Conservation (phyloP, 2,113 vertebrate genomes). For the Paradoxurus hermaphroditus region DNA sequence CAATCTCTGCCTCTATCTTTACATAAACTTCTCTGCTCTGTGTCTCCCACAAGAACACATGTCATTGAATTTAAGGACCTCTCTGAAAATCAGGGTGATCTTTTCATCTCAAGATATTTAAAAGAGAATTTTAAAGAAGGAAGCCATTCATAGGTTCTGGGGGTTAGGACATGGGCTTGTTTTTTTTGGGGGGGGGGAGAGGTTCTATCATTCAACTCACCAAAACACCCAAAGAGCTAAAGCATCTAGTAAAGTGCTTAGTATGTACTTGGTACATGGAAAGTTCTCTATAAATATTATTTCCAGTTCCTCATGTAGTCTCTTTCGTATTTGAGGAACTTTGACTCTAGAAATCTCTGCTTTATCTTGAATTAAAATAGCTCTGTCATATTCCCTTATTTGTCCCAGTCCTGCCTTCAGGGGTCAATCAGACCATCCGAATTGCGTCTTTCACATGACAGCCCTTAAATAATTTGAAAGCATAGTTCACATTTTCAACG, state of each 20-base stretch:
- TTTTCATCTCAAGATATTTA: neutral
- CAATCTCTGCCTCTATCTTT: neutral
- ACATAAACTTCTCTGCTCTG: neutral
- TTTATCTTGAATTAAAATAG: conserved; percentile 15
- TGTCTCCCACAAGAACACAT: neutral
- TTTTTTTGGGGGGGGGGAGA: too few species aligned
- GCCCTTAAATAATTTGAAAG: neutral
- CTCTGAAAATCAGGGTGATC: neutral
- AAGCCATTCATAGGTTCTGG: neutral
- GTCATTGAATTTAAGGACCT: neutral
- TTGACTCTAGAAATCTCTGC: neutral
- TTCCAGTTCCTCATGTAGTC: neutral
- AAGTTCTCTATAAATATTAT: neutral
- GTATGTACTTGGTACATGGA: neutral
- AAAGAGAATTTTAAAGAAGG: neutral
- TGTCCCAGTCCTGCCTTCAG: neutral
- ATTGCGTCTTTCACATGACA: neutral
- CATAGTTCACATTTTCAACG: neutral
- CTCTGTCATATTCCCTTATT: neutral
- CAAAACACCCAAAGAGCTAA: neutral
- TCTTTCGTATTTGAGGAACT: neutral
- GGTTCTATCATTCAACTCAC: neutral
- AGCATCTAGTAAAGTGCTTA: neutral
- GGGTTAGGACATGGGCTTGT: neutral
- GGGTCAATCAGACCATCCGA: neutral